Evolutionary conservation across 2,797 vertebrate species (phyloP).

Genomic region (Ambastaia sidthimunki): DNA sequence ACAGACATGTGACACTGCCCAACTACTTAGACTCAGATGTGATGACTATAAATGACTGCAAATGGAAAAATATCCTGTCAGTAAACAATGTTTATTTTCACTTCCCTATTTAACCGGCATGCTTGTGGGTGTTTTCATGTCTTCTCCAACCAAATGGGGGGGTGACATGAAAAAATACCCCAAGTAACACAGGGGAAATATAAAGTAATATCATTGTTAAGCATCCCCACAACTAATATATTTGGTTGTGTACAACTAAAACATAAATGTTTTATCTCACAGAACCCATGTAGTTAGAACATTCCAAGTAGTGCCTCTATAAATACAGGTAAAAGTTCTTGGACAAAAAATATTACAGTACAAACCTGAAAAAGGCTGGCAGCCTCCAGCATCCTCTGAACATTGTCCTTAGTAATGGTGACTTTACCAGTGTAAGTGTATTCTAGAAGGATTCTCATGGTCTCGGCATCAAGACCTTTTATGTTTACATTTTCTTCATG

Average conservation of each 20-base stretch:
- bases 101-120: constrained; percentile 45
- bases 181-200: not conserved
- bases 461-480: constrained; percentile 89
- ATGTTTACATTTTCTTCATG: constrained; percentile 89
- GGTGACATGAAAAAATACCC: not conserved
- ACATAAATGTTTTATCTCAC: not conserved
- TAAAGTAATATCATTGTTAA: not conserved
- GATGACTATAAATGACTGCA: not conserved
- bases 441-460: constrained; percentile 89
- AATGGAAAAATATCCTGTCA: constrained; percentile 25
- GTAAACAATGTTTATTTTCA: constrained; percentile 48
- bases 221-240: not conserved
- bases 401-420: constrained; percentile 89
- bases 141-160: not conserved
- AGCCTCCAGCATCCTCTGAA: constrained; percentile 92
- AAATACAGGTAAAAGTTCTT: too few species aligned
- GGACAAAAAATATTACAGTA: not conserved
- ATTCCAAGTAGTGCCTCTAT: not conserved
- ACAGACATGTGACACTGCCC: constrained; percentile 13
- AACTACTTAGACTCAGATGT: constrained; percentile 18
- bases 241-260: too few species aligned
- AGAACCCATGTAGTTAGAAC: not conserved
- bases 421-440: constrained; percentile 96
- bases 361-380: constrained; percentile 95
- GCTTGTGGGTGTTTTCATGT: not conserved